Percentiles rank a stretch among this genome's conserved stretches.
These are phyloP conservation scores for Panthera uncia DNA, from an alignment of 2,113 vertebrate species.

Conservation along the genomic window DNA sequence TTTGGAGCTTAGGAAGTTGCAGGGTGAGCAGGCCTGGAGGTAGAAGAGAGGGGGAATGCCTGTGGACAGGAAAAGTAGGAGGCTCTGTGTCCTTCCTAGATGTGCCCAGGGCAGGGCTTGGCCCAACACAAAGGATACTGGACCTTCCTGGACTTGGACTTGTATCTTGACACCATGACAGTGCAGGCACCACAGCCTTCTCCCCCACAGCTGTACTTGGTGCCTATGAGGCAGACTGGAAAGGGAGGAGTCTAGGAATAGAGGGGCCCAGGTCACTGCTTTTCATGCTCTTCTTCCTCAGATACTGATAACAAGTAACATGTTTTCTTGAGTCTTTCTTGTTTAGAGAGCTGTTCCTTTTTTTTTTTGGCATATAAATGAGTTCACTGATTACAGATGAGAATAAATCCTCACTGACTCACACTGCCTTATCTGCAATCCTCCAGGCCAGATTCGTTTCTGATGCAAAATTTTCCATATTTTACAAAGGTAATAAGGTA, in stretches of 20 bases:
- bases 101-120: neutral
- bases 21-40: neutral
- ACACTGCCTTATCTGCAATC: neutral
- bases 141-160: conserved; percentile 84
- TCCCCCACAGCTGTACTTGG: conserved; percentile 90
- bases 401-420: neutral
- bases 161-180: conserved; percentile 90
- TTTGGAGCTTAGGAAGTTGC: neutral
- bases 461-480: neutral
- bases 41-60: neutral
- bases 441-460: neutral
- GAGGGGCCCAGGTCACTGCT: neutral
- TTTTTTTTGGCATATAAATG: neutral
- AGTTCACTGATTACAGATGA: neutral
- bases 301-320: neutral
- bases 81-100: too few relatives aligned
- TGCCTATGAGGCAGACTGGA: conserved; percentile 88
- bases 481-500: neutral
- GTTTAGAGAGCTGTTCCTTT: neutral
- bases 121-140: conserved; percentile 86
- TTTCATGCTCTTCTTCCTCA: neutral
- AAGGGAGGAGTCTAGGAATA: conserved; percentile 76
- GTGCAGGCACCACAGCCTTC: conserved; percentile 92
- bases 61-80: neutral
- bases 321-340: neutral